Evolutionary conservation across 1,140 invertebrate genomes (phyloP).

Genomic region (Colletes latitarsis): DNA sequence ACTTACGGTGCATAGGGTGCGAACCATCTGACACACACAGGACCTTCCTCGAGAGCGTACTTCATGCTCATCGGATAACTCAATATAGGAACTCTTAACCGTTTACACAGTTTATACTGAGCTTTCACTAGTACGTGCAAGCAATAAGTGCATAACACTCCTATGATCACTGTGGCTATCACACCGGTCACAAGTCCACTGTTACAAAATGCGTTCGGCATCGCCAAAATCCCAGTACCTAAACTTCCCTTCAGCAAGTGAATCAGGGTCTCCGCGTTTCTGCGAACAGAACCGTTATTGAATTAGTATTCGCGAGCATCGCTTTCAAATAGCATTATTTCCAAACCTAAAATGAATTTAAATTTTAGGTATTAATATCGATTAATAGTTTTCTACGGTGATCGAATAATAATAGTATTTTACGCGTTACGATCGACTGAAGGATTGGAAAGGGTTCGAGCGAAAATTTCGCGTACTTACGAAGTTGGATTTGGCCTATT

Average conservation of each 20-base stretch:
- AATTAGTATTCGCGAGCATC: too few relatives aligned
- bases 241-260: slow-evolving; percentile 93
- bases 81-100: slow-evolving; percentile 85
- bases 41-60: slow-evolving; percentile 87
- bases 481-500: slow-evolving; percentile 86
- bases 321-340: too few relatives aligned
- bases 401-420: neutral
- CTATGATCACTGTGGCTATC: slow-evolving; percentile 86
- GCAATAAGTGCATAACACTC: slow-evolving; percentile 89
- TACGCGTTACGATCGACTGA: too few relatives aligned
- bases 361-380: too few relatives aligned
- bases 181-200: slow-evolving; percentile 87
- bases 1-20: slow-evolving; percentile 83
- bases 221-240: slow-evolving; percentile 94
- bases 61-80: slow-evolving; percentile 88
- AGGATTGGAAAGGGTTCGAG: too few relatives aligned
- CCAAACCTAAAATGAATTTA: too few relatives aligned
- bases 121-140: slow-evolving; percentile 88
- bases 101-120: slow-evolving; percentile 87
- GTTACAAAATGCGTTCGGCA: slow-evolving; percentile 92
- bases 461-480: slow-evolving; percentile 78
- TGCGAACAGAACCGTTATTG: slow-evolving; percentile 71
- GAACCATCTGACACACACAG: slow-evolving; percentile 82
- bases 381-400: too few relatives aligned
- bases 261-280: slow-evolving; percentile 89